These are phyloP conservation scores for Onychomys arenicola DNA, from an alignment of 2,797 vertebrate species.

Conservation along the genomic window DNA sequence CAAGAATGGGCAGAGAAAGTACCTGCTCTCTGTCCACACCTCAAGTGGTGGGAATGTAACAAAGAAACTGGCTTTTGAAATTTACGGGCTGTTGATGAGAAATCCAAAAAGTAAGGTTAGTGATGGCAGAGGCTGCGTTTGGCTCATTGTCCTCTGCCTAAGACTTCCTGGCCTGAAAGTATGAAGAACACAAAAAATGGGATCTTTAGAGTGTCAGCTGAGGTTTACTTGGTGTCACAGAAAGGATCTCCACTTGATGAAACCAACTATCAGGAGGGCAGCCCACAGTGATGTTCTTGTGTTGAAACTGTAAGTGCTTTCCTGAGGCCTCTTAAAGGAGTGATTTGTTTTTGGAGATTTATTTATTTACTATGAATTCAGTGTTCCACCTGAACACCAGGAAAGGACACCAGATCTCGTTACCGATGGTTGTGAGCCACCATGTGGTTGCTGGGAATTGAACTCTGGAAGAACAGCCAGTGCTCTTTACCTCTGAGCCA, in stretches of 20 bases:
- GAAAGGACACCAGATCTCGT: too few relatives aligned
- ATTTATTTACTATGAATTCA: too few relatives aligned
- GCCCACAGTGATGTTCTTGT: background rate
- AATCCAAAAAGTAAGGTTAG: background rate
- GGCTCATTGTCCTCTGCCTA: background rate
- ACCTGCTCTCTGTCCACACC: background rate
- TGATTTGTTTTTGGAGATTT: background rate
- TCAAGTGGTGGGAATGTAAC: slow-evolving; percentile 2
- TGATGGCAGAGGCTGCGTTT: background rate
- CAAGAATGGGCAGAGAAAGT: slow-evolving; percentile 13
- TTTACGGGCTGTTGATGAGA: background rate
- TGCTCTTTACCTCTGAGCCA: too few relatives aligned
- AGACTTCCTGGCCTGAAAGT: background rate
- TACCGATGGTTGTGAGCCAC: too few relatives aligned
- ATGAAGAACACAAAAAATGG: background rate
- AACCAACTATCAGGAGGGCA: background rate
- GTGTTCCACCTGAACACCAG: too few relatives aligned
- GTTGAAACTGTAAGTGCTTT: background rate
- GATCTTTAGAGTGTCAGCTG: background rate
- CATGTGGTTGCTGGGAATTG: too few relatives aligned
- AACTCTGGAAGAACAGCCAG: too few relatives aligned
- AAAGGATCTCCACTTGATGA: background rate
- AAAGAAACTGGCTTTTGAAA: slow-evolving; percentile 34
- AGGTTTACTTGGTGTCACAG: background rate
- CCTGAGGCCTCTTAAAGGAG: background rate